Percentiles rank a stretch among this genome's conserved stretches.
Evolutionary conservation across 2,797 vertebrate genomes (phyloP).

Genomic region (Sciurus vulgaris): DNA sequence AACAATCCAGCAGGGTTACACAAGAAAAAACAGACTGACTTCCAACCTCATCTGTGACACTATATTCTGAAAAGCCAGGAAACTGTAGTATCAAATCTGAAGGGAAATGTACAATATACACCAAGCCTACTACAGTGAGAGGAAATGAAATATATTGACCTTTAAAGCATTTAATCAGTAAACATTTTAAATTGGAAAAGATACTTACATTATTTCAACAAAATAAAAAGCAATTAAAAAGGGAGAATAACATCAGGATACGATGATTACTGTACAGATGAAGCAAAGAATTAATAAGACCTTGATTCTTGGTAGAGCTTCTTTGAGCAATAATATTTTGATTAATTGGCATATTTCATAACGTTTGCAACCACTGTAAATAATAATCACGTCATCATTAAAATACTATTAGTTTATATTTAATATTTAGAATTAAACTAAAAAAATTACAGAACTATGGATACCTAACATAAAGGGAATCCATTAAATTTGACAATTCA

Average conservation of each 20-base stretch:
- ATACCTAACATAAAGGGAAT: conserved; percentile 1
- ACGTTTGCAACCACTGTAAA: not conserved
- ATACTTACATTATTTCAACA: not conserved
- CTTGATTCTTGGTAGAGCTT: not conserved
- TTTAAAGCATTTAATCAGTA: not conserved
- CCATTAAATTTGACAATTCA: not conserved
- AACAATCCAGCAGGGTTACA: not conserved
- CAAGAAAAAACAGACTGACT: not conserved
- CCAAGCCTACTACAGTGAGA: not conserved
- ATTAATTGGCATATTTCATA: not conserved
- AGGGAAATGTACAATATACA: not conserved
- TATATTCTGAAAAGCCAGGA: not conserved
- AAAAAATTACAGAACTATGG: not conserved
- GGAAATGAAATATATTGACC: not conserved
- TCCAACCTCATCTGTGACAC: not conserved
- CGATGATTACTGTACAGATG: not conserved
- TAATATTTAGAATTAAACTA: not conserved
- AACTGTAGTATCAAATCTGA: not conserved
- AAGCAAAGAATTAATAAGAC: not conserved
- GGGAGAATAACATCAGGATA: not conserved
- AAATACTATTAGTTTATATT: not conserved
- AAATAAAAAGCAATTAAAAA: not conserved
- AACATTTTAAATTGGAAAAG: not conserved
- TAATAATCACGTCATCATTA: not conserved
- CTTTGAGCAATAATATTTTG: not conserved